A percentile compares a stretch with the other conserved stretches of the same genome.
Conservation (phyloP, 2,888 invertebrate genomes). For the Eupelmus urozonus region DNA sequence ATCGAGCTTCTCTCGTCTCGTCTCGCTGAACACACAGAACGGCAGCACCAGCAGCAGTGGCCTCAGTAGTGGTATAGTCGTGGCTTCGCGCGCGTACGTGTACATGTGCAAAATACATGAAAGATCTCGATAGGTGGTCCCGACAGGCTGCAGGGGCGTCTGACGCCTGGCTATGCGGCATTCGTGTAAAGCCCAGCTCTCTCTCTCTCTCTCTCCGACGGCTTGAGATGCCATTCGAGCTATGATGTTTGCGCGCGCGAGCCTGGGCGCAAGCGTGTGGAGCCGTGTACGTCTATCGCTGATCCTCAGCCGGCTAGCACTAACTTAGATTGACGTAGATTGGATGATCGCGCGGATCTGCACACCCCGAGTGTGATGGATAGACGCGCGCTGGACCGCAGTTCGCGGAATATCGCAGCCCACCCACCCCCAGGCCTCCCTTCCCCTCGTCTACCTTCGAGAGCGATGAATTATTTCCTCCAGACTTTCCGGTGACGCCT, state of each 20-base stretch:
- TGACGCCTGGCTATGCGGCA: neutral
- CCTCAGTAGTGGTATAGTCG: too few relatives aligned
- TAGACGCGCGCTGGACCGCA: neutral
- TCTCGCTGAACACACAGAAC: too few relatives aligned
- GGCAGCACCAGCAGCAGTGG: too few relatives aligned
- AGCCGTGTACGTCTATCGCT: neutral
- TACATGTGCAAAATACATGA: too few relatives aligned
- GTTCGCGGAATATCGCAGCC: too few relatives aligned
- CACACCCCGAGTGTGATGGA: neutral
- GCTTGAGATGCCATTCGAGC: slow-evolving; percentile 17
- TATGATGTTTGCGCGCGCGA: slow-evolving; percentile 15
- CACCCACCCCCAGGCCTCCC: too few relatives aligned
- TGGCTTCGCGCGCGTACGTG: too few relatives aligned
- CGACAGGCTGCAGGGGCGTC: neutral
- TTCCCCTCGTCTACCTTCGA: too few relatives aligned
- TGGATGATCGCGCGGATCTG: slow-evolving; percentile 3
- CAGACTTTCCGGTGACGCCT: too few relatives aligned
- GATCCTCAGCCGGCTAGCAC: neutral
- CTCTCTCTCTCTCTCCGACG: neutral
- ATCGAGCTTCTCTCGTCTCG: slow-evolving; percentile 19
- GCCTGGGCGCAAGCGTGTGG: too few relatives aligned
- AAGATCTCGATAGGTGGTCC: too few relatives aligned
- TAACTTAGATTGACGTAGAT: slow-evolving; percentile 28
- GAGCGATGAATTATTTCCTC: too few relatives aligned
- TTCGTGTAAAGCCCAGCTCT: neutral